A percentile compares a stretch with the other conserved stretches of the same genome.
Evolutionary conservation across 2,888 invertebrate species (phyloP).

Genomic region (Eilema sororculum): DNA sequence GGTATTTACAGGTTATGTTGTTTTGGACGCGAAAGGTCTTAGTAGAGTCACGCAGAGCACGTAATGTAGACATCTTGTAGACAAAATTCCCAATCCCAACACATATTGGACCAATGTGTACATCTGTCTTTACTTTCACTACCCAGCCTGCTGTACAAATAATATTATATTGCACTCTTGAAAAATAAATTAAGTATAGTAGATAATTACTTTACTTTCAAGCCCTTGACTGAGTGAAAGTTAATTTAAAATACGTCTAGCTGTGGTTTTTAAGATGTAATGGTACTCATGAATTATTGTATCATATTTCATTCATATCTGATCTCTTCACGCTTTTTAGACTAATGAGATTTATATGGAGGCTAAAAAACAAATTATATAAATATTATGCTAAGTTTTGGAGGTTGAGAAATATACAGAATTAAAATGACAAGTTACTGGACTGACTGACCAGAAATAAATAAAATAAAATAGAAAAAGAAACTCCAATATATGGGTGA

Average conservation of each 20-base stretch:
- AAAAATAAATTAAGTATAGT: background rate
- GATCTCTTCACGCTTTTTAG: slow-evolving; percentile 40
- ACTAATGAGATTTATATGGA: slow-evolving; percentile 10
- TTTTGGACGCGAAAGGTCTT: background rate
- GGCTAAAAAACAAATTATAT: slow-evolving; percentile 1
- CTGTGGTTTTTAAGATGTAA: slow-evolving; percentile 25
- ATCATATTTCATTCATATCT: slow-evolving; percentile 22
- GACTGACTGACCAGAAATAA: too few relatives aligned
- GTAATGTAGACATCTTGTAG: background rate
- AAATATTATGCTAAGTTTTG: background rate
- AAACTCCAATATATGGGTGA: too few relatives aligned
- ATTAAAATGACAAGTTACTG: background rate
- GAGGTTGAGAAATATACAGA: too few relatives aligned
- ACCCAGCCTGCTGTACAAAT: background rate
- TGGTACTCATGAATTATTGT: slow-evolving; percentile 24
- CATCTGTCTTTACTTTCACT: slow-evolving; percentile 5
- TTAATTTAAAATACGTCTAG: slow-evolving; percentile 32
- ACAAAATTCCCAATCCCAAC: background rate
- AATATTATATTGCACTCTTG: background rate
- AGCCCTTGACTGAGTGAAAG: slow-evolving; percentile 38
- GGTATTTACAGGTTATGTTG: background rate
- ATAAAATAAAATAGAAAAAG: too few relatives aligned
- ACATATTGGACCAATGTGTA: background rate
- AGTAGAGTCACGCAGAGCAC: too few relatives aligned
- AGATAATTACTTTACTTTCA: slow-evolving; percentile 11